Evolutionary conservation across 2,797 vertebrate genomes (phyloP).

Genomic region (Propithecus perrieri): DNA sequence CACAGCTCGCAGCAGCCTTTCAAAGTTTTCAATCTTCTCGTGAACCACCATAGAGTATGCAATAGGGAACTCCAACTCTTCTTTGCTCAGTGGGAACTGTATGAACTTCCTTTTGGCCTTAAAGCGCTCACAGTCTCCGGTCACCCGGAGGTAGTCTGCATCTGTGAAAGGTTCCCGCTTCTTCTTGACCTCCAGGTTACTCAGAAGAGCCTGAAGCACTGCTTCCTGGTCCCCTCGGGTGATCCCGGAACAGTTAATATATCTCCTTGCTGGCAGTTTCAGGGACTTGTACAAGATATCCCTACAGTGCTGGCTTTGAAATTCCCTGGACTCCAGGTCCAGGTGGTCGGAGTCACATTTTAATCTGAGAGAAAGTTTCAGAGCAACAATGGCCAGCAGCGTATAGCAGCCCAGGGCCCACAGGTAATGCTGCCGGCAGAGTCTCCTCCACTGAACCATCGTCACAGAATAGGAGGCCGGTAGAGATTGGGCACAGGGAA

Average conservation of each 20-base stretch:
- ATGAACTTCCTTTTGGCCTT: conserved; percentile 83
- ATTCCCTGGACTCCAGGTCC: conserved; percentile 1
- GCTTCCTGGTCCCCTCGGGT: conserved; percentile 80
- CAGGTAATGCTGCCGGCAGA: background rate
- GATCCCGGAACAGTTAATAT: conserved; percentile 84
- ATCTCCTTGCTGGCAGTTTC: conserved; percentile 69
- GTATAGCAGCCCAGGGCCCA: conserved; percentile 63
- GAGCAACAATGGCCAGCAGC: conserved; percentile 59
- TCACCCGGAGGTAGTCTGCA: conserved; percentile 85
- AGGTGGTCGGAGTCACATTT: conserved; percentile 64
- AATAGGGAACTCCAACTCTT: conserved; percentile 89
- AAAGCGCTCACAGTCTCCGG: conserved; percentile 87
- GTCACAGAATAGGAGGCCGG: conserved; percentile 53
- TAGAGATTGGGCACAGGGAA: background rate
- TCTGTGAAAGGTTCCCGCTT: conserved; percentile 70
- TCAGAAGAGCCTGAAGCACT: conserved; percentile 62
- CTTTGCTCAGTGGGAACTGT: conserved; percentile 84
- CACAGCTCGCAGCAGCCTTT: conserved; percentile 89
- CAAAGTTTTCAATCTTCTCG: conserved; percentile 92
- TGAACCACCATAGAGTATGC: conserved; percentile 94
- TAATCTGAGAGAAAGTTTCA: conserved; percentile 61
- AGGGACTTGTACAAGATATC: conserved; percentile 74
- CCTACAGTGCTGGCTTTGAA: conserved; percentile 55
- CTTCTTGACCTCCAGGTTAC: conserved; percentile 71
- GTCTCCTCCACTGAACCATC: conserved; percentile 59